Evolutionary conservation across 2,888 invertebrate genomes (phyloP).

Genomic region (Chorisops tibialis): DNA sequence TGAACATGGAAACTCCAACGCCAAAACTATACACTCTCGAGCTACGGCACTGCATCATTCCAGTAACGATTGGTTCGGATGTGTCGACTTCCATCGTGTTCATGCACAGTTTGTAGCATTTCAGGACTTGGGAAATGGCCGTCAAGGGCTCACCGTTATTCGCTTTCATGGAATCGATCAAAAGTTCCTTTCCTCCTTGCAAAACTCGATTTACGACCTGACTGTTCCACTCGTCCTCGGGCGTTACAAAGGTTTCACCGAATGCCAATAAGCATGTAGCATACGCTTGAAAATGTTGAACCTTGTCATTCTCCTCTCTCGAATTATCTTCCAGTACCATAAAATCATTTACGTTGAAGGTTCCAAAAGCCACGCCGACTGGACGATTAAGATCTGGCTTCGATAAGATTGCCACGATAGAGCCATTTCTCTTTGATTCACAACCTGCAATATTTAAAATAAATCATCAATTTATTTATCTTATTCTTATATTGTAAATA

Average conservation of each 20-base stretch:
- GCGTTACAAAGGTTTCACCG: slow-evolving; percentile 43
- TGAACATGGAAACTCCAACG: slow-evolving; percentile 36
- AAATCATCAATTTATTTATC: too few relatives aligned
- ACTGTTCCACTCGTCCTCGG: slow-evolving; percentile 42
- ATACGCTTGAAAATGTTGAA: slow-evolving; percentile 36
- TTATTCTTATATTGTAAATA: too few relatives aligned
- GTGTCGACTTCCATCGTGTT: slow-evolving; percentile 42
- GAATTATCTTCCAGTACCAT: not conserved
- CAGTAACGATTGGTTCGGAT: slow-evolving; percentile 36
- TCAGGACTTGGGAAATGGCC: slow-evolving; percentile 40
- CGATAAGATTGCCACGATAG: not conserved
- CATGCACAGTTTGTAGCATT: slow-evolving; percentile 41
- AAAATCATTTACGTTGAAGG: slow-evolving; percentile 15
- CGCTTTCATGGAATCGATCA: slow-evolving; percentile 35
- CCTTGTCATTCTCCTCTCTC: too few relatives aligned
- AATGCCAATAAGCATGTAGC: slow-evolving; percentile 44
- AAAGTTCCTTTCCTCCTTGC: slow-evolving; percentile 42
- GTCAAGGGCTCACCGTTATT: slow-evolving; percentile 31
- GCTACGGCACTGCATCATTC: slow-evolving; percentile 16
- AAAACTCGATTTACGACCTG: slow-evolving; percentile 42
- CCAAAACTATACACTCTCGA: not conserved
- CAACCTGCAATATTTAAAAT: too few relatives aligned
- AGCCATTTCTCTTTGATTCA: too few relatives aligned
- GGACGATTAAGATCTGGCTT: not conserved
- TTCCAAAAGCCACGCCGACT: slow-evolving; percentile 10